phyloP scores from a whole-genome alignment of 1,140 invertebrate genomes.

The Macrotrachela quadricornifera region DNA sequence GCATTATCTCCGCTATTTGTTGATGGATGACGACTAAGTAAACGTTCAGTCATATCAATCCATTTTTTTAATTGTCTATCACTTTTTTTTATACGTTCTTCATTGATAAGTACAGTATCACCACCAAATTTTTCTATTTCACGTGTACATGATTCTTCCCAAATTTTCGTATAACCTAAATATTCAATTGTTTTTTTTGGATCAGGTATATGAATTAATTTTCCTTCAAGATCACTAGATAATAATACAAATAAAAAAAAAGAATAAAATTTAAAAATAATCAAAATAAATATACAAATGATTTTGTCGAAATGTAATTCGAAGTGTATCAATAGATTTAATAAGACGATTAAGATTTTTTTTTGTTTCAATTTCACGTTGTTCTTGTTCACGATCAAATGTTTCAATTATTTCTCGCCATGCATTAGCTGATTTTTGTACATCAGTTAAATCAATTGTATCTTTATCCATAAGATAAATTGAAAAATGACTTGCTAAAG shows the following conservation, averaged over 20 bases:
- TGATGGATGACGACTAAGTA: not conserved
- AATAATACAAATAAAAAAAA: not conserved
- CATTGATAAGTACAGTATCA: constrained; percentile 1
- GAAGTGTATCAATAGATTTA: not conserved
- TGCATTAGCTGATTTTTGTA: constrained; percentile 20
- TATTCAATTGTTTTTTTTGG: not conserved
- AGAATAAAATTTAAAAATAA: not conserved
- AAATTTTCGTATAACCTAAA: not conserved
- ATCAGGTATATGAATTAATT: not conserved
- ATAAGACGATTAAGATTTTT: not conserved
- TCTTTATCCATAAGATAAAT: constrained; percentile 26
- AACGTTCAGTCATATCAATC: not conserved
- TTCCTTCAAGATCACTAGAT: not conserved
- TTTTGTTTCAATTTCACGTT: constrained; percentile 19
- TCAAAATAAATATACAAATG: not conserved
- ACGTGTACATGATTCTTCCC: not conserved
- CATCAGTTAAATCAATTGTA: constrained; percentile 19
- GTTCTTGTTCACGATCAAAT: constrained; percentile 16
- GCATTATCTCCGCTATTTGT: too few relatives aligned
- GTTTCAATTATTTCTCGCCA: constrained; percentile 15
- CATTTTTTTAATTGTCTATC: not conserved
- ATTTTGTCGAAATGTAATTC: not conserved
- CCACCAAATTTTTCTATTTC: not conserved
- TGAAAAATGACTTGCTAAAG: constrained; percentile 26
- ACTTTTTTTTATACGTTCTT: constrained; percentile 4